Evolutionary conservation across 2,113 vertebrate genomes (phyloP).

Genomic region (Rhabdomys dilectus): DNA sequence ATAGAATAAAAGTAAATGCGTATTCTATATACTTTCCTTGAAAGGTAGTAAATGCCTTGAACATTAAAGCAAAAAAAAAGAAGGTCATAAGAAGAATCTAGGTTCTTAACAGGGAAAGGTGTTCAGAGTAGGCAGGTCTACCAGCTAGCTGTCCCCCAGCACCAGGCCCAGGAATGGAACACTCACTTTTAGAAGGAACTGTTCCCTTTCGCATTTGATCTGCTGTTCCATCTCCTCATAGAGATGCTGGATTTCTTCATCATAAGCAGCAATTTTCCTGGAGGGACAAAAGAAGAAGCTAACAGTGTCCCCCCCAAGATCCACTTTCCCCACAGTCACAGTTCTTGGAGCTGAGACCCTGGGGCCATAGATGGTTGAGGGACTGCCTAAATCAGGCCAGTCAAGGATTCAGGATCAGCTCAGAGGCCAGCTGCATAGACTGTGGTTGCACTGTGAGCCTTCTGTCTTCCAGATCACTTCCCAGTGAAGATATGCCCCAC

Average conservation of each 20-base stretch:
- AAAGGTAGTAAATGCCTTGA: conserved; percentile 18
- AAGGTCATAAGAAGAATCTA: rapidly evolving
- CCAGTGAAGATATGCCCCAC: not conserved
- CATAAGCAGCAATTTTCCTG: conserved; percentile 93
- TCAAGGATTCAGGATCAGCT: not conserved
- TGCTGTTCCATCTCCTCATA: conserved; percentile 98
- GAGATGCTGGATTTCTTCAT: conserved; percentile 93
- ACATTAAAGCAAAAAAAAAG: not conserved
- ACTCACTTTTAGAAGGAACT: conserved; percentile 92
- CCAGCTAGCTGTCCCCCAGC: not conserved
- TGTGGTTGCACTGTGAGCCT: not conserved
- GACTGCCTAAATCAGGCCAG: not conserved
- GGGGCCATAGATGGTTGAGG: not conserved
- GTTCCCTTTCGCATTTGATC: conserved; percentile 94
- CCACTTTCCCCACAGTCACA: not conserved
- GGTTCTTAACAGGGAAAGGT: rapidly evolving
- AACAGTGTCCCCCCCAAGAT: not conserved
- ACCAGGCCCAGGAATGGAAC: not conserved
- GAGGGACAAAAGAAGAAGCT: conserved; percentile 18
- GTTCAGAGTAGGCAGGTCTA: not conserved
- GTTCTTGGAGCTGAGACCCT: not conserved
- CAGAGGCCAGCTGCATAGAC: not conserved
- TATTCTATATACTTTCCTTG: not conserved
- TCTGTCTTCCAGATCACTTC: not conserved
- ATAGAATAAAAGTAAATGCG: not conserved